Evolutionary conservation across 2,888 invertebrate species (phyloP), one percentile per base, ranked within the genome.

Genomic region (Cheilosia urbana): DNA sequence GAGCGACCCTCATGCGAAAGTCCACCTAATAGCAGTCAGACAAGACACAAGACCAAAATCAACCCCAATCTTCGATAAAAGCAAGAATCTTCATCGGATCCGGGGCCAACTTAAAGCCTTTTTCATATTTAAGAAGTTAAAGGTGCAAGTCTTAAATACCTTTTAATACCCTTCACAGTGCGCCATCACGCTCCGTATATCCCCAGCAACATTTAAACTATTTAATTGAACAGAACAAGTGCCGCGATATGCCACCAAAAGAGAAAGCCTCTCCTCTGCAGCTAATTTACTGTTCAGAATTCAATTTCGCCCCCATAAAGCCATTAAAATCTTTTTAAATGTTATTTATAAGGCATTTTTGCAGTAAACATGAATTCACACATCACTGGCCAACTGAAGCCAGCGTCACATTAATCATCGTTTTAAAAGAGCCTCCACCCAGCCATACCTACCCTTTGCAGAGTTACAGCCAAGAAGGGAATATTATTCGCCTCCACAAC

Each of bases 331-430:
- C 34, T 4, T 49, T 34, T 7, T 21, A 37, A 65, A 34, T 49
- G 30, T 49, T n/a, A 51, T 19, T 37, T 13, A 27, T 21, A 17
- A 30, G 9, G 49, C 4, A 34, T 40, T 30, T 55, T 19, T 51
- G 9, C 27, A 75, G 47, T 47, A 60, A 57, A 19, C 27, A 42
- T 47, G 19, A 40, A 75, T 62, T 40, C 40, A 62, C 69, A 69
- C 77, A 78, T 71, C 62, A 55, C 69, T 55, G 45, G 19, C 62
- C 53, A 19, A 47, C 55, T 49, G 47, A 57, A 45, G 51, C 30
- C 63, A 45, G 49, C 57, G 40, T 57, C 42, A 34, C 76, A 81
- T 81, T 49, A 69, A 76, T 76, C 57, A 76, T 58, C 63, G 76
- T 17, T 76, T 76, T 17, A 47, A 47, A 75, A 66, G 60, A 77